Evolutionary conservation across 2,113 vertebrate genomes (phyloP).

Genomic region (Python bivittatus): DNA sequence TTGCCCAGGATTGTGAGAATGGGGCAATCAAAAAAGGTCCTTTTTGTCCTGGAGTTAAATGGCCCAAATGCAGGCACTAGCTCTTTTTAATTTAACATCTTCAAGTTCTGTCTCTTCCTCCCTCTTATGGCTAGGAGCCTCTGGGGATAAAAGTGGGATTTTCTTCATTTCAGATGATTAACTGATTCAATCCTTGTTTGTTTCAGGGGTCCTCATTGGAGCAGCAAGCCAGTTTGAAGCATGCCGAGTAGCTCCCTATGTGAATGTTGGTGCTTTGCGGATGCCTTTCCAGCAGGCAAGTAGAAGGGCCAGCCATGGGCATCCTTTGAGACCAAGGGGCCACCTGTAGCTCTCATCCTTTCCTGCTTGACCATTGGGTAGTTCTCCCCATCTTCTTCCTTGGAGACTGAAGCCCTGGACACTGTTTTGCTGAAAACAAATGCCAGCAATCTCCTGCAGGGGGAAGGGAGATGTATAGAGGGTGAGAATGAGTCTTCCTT

Average conservation of each 20-base stretch:
- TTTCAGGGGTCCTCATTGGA: slow-evolving; percentile 93
- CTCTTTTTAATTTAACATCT: background rate
- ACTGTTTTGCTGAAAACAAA: background rate
- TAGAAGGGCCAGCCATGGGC: slow-evolving; percentile 46
- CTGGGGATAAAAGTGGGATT: background rate
- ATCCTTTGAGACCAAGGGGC: background rate
- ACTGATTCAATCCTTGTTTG: background rate
- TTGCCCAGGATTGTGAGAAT: background rate
- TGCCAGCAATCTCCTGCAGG: background rate
- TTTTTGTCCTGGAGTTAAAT: background rate
- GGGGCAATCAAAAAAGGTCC: background rate
- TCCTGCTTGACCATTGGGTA: background rate
- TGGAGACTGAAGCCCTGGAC: background rate
- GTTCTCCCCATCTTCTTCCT: background rate
- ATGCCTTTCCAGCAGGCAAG: slow-evolving; percentile 99
- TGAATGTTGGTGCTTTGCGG: slow-evolving; percentile 96
- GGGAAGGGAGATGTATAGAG: background rate
- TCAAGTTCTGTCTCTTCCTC: background rate
- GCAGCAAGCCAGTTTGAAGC: slow-evolving; percentile 98
- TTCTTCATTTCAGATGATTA: too few relatives aligned
- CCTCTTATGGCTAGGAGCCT: background rate
- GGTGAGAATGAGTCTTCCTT: background rate
- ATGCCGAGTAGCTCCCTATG: slow-evolving; percentile 96
- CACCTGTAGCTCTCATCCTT: background rate
- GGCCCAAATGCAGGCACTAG: background rate